A percentile compares a stretch with the other conserved stretches of the same genome.
These are phyloP conservation scores for Ornithoptera priamus DNA, from an alignment of 2,888 invertebrate species.

Conservation along the genomic window DNA sequence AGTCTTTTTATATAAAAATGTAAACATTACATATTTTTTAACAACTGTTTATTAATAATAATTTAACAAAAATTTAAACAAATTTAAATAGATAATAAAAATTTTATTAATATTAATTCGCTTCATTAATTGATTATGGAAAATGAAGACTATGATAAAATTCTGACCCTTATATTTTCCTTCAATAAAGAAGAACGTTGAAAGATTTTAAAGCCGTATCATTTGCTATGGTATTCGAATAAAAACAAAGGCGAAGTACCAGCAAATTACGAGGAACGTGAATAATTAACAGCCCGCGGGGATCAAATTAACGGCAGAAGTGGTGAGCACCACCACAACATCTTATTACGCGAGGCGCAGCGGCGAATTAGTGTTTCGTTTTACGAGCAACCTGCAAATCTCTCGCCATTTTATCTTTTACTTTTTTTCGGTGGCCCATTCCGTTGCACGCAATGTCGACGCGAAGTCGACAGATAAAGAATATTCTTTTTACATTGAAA, in stretches of 20 bases:
- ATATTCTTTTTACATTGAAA: slow-evolving; percentile 2
- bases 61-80: too few relatives aligned
- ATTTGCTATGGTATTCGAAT: slow-evolving; percentile 18
- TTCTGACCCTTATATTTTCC: not conserved
- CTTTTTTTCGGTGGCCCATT: slow-evolving; percentile 26
- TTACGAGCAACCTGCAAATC: slow-evolving; percentile 20
- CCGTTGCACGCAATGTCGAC: slow-evolving; percentile 21
- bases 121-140: too few relatives aligned
- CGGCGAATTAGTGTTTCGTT: slow-evolving; percentile 25
- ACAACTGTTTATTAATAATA: too few relatives aligned
- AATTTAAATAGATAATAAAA: too few relatives aligned
- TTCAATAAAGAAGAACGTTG: not conserved
- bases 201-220: slow-evolving; percentile 2
- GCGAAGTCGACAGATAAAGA: slow-evolving; percentile 18
- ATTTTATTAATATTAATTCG: too few relatives aligned
- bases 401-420: slow-evolving; percentile 18
- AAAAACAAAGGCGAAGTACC: slow-evolving; percentile 10
- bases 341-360: slow-evolving; percentile 26
- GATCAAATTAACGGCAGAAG: slow-evolving; percentile 20
- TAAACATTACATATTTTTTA: too few relatives aligned
- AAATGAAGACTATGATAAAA: too few relatives aligned
- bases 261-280: slow-evolving; percentile 8
- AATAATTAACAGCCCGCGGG: slow-evolving; percentile 18
- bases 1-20: too few relatives aligned
- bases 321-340: slow-evolving; percentile 19